Percentiles rank a stretch among this genome's conserved stretches.
Conservation (phyloP, 2,797 vertebrate species). For the Peromyscus melanophrys region DNA sequence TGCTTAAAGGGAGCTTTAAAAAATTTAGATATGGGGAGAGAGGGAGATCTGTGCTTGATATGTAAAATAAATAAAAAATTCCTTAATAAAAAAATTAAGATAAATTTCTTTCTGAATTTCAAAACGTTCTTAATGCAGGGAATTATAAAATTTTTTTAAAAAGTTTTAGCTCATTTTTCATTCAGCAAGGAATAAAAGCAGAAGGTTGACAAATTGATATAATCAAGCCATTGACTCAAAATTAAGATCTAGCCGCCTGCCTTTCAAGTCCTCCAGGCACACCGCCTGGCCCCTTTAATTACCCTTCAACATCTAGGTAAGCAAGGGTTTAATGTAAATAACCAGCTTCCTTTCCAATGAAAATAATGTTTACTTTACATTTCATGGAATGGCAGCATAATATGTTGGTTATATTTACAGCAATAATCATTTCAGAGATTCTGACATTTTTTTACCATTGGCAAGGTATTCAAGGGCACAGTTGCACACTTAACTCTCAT, state of each 20-base stretch:
- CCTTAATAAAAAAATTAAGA: slow-evolving; percentile 40
- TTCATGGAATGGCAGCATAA: slow-evolving; percentile 37
- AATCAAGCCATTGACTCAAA: slow-evolving; percentile 70
- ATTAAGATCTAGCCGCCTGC: slow-evolving; percentile 58
- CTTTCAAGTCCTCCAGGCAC: slow-evolving; percentile 20
- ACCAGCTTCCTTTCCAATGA: slow-evolving; percentile 66
- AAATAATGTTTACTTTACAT: slow-evolving; percentile 73
- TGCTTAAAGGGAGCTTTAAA: slow-evolving; percentile 22
- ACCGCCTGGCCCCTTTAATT: slow-evolving; percentile 50
- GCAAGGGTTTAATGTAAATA: slow-evolving; percentile 67
- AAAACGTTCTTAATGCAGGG: slow-evolving; percentile 58
- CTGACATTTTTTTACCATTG: slow-evolving; percentile 38
- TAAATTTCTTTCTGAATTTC: slow-evolving; percentile 54
- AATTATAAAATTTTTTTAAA: slow-evolving; percentile 41
- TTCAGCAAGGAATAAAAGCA: slow-evolving; percentile 63
- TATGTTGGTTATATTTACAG: slow-evolving; percentile 52
- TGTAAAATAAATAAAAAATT: no score
- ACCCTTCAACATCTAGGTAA: slow-evolving; percentile 45
- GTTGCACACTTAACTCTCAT: background rate
- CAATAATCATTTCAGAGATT: slow-evolving; percentile 57
- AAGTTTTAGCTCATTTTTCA: slow-evolving; percentile 72
- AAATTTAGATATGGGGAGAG: no score
- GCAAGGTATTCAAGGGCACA: slow-evolving; percentile 33
- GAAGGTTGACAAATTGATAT: slow-evolving; percentile 66
- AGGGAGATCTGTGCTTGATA: no score